Evolutionary conservation across 2,888 invertebrate species (phyloP).

Genomic region (Tholera decimalis): DNA sequence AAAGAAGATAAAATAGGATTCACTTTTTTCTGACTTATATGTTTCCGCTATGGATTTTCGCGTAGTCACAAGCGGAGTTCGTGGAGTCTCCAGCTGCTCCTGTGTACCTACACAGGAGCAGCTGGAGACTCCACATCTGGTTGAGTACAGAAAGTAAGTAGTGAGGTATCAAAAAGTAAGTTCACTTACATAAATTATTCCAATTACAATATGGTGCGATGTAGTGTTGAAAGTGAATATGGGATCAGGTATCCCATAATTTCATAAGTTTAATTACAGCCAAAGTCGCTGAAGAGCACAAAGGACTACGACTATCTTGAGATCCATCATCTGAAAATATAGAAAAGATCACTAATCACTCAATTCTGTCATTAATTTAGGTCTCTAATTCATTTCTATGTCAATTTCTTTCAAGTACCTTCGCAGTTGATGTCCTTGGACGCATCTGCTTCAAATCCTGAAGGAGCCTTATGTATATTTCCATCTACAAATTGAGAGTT

Average conservation of each 20-base stretch:
- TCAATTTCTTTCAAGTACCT: constrained; percentile 19
- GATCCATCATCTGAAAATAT: constrained; percentile 31
- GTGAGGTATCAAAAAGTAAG: constrained; percentile 16
- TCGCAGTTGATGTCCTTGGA: constrained; percentile 24
- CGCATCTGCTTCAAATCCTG: constrained; percentile 36
- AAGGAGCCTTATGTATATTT: constrained; percentile 21
- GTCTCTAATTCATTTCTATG: constrained; percentile 12
- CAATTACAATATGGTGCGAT: no score
- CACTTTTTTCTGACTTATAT: constrained; percentile 24
- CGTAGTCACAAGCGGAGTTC: constrained; percentile 15
- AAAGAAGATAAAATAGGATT: constrained; percentile 24
- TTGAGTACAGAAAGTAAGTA: constrained; percentile 10
- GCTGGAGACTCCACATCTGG: constrained; percentile 33
- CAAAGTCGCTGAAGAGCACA: constrained; percentile 21
- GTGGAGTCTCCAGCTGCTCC: no score
- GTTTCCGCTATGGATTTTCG: constrained; percentile 30
- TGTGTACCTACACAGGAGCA: constrained; percentile 37
- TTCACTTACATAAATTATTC: not conserved
- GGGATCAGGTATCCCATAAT: constrained; percentile 8
- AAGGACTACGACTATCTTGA: constrained; percentile 32
- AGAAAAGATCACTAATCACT: constrained; percentile 30
- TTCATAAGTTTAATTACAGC: constrained; percentile 27
- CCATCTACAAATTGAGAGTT: constrained; percentile 25
- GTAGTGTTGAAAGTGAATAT: constrained; percentile 9
- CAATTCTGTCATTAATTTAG: constrained; percentile 30